Base-by-base conservation (phyloP, 2,113 vertebrate species). In the Egretta garzetta region DNA sequence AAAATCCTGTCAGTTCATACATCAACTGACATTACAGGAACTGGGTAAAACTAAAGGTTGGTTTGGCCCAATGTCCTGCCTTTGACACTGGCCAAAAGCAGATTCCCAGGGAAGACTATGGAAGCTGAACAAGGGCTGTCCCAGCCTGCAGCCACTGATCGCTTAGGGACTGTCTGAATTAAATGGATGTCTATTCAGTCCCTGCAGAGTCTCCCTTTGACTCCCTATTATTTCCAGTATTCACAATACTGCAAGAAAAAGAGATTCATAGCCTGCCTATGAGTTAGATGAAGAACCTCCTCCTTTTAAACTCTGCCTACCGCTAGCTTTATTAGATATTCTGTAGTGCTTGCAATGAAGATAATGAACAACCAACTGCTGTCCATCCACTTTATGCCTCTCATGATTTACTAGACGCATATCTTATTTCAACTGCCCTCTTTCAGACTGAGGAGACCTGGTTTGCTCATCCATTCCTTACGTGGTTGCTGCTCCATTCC, bases 111-210 rank as follows among this genome's bases (percentile, higher is more conserved):
- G n/a, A 86, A 74, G 27, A 22, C 16, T 41, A 14, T 0, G 9
- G 63, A 37, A 89, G 10, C 17, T 32, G 82, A 66, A 56, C 27
- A 79, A 28, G 1, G 4, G 47, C 41, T 41, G 16, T 37, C 16
- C 17, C 26, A 41, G 8, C 23, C 28, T 52, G 56, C 47, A 85
- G 10, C 21, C n/a, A 5, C 1, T 47, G 49, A 32, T 80, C 0
- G 0, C 26, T 56, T 4, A 1, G 47, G 66, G 74, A 37, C 60
- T 4, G 1, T 10, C 26, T 21, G 28, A 72, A 37, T 32, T n/a
- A n/a, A 1, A 27, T 0, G 0, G 33, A 18, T 32, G 5, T 17
- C 39, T 73, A 8, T 20, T 9, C 26, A 39, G 33, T 19, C 43
- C n/a, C 53, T 56, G 14, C 33, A n/a, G 4, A 32, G 17, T 33